phyloP scores from a whole-genome alignment of 2,113 vertebrate genomes.

The Eubucco bourcierii region DNA sequence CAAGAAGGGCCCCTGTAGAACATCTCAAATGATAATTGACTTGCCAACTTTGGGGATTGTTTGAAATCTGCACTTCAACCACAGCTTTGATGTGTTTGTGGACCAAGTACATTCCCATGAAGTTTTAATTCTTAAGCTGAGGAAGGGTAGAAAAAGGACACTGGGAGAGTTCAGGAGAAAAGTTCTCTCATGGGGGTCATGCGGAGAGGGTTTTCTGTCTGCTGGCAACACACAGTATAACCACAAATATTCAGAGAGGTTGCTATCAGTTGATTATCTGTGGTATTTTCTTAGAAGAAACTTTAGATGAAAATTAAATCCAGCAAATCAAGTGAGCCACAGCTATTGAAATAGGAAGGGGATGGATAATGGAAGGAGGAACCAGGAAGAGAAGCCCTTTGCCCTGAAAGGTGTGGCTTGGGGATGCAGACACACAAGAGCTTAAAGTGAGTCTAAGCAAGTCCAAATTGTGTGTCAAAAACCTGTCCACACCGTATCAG shows the following conservation, averaged over 20 bases:
- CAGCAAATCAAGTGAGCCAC: neutral
- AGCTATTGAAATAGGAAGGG: neutral
- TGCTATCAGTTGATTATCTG: neutral
- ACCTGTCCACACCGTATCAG: neutral
- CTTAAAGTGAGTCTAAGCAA: neutral
- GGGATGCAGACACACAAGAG: neutral
- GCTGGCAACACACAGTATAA: neutral
- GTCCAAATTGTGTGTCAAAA: neutral
- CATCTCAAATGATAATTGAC: neutral
- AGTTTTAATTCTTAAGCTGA: neutral
- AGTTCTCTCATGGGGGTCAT: neutral
- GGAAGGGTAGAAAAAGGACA: neutral
- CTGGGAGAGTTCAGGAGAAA: neutral
- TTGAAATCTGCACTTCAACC: neutral
- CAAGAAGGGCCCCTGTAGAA: neutral
- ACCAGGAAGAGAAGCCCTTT: neutral
- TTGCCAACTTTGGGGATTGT: neutral
- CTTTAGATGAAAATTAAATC: neutral
- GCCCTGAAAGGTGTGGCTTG: neutral
- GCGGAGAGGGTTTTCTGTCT: neutral
- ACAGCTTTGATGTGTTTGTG: slow-evolving; percentile 28
- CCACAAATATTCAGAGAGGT: neutral
- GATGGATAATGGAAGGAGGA: fast-evolving
- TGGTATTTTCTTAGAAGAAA: neutral
- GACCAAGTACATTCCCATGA: neutral